phyloP scores from a whole-genome alignment of 1,140 invertebrate species.

The Drosophila auraria region DNA sequence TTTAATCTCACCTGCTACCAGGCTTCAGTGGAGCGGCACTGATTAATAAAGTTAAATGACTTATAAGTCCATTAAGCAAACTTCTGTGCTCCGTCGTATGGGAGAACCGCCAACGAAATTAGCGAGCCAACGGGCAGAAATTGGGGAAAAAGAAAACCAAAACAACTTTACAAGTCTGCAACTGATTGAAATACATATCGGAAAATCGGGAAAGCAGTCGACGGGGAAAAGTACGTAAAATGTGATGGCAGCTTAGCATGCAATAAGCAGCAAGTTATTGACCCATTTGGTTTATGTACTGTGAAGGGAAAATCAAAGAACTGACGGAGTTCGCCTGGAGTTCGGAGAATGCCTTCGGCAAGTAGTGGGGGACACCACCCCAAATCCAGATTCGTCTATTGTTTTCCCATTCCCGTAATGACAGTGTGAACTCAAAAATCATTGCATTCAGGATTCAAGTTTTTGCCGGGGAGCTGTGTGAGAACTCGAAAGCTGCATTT shows the following conservation, averaged over 20 bases:
- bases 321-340: constrained; percentile 7
- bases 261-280: constrained; percentile 79
- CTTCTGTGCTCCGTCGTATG: constrained; percentile 69
- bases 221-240: constrained; percentile 47
- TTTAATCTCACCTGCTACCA: constrained; percentile 5
- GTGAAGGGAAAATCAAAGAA: constrained; percentile 48
- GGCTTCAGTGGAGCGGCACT: constrained; percentile 63
- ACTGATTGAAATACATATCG: constrained; percentile 69
- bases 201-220: constrained; percentile 19
- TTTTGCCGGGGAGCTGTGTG: constrained; percentile 21
- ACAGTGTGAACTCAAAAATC: constrained; percentile 66
- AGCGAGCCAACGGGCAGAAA: constrained; percentile 44
- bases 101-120: constrained; percentile 72
- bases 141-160: constrained; percentile 1
- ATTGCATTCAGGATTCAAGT: constrained; percentile 55
- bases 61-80: constrained; percentile 77
- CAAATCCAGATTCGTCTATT: constrained; percentile 30
- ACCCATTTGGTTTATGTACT: constrained; percentile 78
- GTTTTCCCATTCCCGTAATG: constrained; percentile 64
- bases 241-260: constrained; percentile 73
- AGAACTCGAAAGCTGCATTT: constrained; percentile 67
- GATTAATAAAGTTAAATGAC: constrained; percentile 78
- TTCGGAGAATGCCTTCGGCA: background rate
- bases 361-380: background rate
- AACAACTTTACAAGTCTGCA: constrained; percentile 58